Evolutionary conservation across 2,888 invertebrate species (phyloP).

Genomic region (Eupithecia tripunctaria): DNA sequence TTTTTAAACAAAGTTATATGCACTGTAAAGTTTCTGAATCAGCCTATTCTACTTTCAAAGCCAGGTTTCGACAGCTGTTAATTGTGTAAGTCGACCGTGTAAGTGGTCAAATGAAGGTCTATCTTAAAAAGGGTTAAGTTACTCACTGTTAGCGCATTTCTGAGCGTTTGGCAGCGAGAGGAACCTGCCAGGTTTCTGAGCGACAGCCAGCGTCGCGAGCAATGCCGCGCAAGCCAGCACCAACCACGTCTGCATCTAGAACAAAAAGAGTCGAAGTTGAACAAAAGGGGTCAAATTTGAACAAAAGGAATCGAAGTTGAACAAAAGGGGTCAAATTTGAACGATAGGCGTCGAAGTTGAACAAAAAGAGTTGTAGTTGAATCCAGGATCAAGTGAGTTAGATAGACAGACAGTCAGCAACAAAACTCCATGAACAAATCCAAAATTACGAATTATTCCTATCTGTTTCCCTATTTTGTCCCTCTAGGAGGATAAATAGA

Average conservation of each 20-base stretch:
- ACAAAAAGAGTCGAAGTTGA: conserved; percentile 28
- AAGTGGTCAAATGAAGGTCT: not conserved
- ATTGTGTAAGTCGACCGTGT: not conserved
- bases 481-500: too few species aligned
- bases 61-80: not conserved
- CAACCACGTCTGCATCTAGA: conserved; percentile 89
- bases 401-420: not conserved
- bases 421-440: not conserved
- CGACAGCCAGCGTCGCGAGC: conserved; percentile 85
- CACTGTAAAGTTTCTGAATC: not conserved
- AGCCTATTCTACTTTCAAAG: not conserved
- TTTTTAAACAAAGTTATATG: not conserved
- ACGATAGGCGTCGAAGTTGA: too few species aligned
- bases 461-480: too few species aligned
- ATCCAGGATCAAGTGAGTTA: not conserved
- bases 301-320: conserved; percentile 35
- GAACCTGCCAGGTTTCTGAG: conserved; percentile 92
- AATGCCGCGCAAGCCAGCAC: conserved; percentile 81
- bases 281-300: too few species aligned
- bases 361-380: conserved; percentile 27
- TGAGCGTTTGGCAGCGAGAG: conserved; percentile 91
- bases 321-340: conserved; percentile 29
- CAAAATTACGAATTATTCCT: not conserved
- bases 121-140: conserved; percentile 5
- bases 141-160: conserved; percentile 94